phyloP scores from a whole-genome alignment of 35 echinoderm and acorn worm genomes.

The Eucidaris tribuloides region DNA sequence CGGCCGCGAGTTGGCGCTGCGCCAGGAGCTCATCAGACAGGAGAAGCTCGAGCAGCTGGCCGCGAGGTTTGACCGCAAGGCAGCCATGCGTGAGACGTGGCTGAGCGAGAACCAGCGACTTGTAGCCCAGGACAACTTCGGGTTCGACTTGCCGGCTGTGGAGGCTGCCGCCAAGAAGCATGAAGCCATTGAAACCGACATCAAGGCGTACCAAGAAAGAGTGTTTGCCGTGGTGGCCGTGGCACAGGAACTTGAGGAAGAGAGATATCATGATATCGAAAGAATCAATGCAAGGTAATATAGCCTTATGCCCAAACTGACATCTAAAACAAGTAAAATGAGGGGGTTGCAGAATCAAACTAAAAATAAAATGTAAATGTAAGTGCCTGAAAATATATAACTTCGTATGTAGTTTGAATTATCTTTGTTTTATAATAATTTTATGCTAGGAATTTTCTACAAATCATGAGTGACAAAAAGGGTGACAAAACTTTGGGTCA shows the following conservation, averaged over 20 bases:
- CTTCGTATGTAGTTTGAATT: too few species aligned
- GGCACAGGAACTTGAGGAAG: conserved; percentile 89
- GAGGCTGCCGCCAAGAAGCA: conserved; percentile 99
- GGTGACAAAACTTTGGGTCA: too few species aligned
- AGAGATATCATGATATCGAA: conserved; percentile 92
- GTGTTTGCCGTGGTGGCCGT: conserved; percentile 97
- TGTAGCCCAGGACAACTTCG: conserved; percentile 97
- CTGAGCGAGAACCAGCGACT: conserved; percentile 96
- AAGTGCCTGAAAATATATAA: too few species aligned
- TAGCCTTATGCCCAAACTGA: too few species aligned
- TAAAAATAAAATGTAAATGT: too few species aligned
- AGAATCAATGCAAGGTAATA: conserved; percentile 98
- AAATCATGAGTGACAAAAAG: too few species aligned
- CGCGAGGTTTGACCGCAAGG: conserved; percentile 86
- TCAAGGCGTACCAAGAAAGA: conserved; percentile 96
- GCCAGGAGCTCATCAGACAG: conserved; percentile 97
- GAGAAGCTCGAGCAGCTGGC: conserved; percentile 99
- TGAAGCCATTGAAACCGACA: conserved; percentile 98
- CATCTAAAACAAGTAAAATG: too few species aligned
- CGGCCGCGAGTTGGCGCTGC: conserved; percentile 85
- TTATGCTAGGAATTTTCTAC: too few species aligned
- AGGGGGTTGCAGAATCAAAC: too few species aligned
- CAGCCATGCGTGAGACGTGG: conserved; percentile 95
- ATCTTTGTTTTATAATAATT: too few species aligned
- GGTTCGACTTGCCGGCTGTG: conserved; percentile 88